Evolutionary conservation across 2,113 vertebrate genomes (phyloP).

Genomic region (Regulus satrapa): DNA sequence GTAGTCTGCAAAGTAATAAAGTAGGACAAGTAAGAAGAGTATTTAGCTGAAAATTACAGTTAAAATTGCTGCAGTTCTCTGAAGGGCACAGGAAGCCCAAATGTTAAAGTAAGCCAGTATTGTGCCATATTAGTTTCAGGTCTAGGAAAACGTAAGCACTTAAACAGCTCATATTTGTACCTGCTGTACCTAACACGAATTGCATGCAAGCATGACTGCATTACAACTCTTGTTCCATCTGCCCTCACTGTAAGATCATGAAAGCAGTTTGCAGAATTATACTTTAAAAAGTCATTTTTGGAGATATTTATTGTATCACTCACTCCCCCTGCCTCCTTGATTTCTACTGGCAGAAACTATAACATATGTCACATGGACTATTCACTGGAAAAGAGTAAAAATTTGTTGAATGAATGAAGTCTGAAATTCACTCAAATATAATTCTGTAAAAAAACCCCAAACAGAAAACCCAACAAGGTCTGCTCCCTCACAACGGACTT

Average conservation of each 20-base stretch:
- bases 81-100: not conserved
- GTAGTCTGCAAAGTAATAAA: not conserved
- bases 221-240: not conserved
- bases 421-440: not conserved
- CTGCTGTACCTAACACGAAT: not conserved
- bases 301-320: not conserved
- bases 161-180: slow-evolving; percentile 20
- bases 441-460: no score
- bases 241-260: not conserved
- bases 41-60: not conserved
- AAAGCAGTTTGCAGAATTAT: not conserved
- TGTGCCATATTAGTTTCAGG: not conserved
- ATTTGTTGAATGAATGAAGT: not conserved
- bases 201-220: not conserved
- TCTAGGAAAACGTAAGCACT: slow-evolving; percentile 34
- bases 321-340: not conserved
- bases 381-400: not conserved
- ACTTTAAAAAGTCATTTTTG: not conserved
- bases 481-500: not conserved
- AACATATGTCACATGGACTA: not conserved
- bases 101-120: not conserved
- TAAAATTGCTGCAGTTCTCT: not conserved
- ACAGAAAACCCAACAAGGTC: no score
- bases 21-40: not conserved
- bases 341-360: not conserved